Conservation (phyloP, 37 sponge, comb jelly and placozoan species). For the Petrosia ficiformis region DNA sequence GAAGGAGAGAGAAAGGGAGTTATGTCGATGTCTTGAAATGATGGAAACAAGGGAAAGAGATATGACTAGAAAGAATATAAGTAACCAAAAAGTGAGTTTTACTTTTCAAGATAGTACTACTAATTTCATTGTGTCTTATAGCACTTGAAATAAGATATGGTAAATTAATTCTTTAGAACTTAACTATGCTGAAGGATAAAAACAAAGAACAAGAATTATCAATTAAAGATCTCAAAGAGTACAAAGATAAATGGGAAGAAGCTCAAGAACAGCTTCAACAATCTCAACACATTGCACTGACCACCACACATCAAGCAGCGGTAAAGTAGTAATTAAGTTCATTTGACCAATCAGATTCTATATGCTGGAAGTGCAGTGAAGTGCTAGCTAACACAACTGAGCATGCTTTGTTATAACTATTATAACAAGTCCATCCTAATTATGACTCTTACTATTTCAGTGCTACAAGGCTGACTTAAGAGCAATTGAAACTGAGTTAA, state of each 20-base stretch:
- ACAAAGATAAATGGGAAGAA: background rate
- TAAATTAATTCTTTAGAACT: constrained; percentile 12
- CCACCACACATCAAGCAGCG: background rate
- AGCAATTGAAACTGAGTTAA: background rate
- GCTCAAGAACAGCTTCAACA: background rate
- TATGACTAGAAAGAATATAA: constrained; percentile 67
- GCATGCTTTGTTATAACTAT: no score
- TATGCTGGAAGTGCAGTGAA: no score
- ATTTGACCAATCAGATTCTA: no score
- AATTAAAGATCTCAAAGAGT: background rate
- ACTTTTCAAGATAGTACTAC: no score
- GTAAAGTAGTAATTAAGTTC: background rate
- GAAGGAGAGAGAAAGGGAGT: constrained; percentile 62
- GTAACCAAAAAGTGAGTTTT: constrained; percentile 61
- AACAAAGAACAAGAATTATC: constrained; percentile 41
- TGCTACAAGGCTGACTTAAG: background rate
- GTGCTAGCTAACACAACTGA: no score
- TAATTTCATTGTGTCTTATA: background rate
- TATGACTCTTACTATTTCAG: no score
- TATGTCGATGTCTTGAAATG: constrained; percentile 51
- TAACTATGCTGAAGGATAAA: constrained; percentile 47
- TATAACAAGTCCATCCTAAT: no score
- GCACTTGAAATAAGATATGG: background rate
- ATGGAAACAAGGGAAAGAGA: constrained; percentile 73
- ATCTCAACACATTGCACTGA: background rate